Percentiles rank a stretch among this genome's conserved stretches.
Evolutionary conservation across 2,888 invertebrate species (phyloP).

Genomic region (Taphrorychus bicolor): DNA sequence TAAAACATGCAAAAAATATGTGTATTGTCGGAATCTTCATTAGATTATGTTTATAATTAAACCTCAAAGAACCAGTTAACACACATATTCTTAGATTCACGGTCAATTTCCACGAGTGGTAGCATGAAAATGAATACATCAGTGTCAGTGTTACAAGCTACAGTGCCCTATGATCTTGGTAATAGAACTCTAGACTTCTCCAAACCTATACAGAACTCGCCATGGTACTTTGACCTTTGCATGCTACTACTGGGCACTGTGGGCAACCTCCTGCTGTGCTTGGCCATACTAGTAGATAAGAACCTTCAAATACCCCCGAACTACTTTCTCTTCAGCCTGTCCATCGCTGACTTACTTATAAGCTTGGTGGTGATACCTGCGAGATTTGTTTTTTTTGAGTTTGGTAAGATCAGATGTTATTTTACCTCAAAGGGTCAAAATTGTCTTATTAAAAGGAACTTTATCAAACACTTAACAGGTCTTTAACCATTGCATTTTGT

Average conservation of each 20-base stretch:
- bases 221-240: not conserved
- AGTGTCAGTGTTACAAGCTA: not conserved
- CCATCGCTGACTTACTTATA: conserved; percentile 72
- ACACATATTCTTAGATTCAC: too few relatives aligned
- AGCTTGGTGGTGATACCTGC: conserved; percentile 60
- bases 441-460: not conserved
- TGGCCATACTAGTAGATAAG: not conserved
- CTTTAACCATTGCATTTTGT: too few relatives aligned
- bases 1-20: too few relatives aligned
- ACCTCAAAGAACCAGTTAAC: too few relatives aligned
- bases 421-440: not conserved
- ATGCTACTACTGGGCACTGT: not conserved
- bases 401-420: not conserved
- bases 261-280: not conserved
- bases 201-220: not conserved
- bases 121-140: too few relatives aligned
- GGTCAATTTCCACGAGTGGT: too few relatives aligned
- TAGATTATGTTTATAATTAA: too few relatives aligned
- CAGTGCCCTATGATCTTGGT: not conserved
- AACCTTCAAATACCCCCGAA: conserved; percentile 63
- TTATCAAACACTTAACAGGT: not conserved
- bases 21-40: too few relatives aligned
- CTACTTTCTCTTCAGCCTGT: conserved; percentile 62
- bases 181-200: not conserved
- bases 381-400: not conserved